These are phyloP conservation scores for Atta texana DNA, from an alignment of 1,140 invertebrate species.

Conservation along the genomic window DNA sequence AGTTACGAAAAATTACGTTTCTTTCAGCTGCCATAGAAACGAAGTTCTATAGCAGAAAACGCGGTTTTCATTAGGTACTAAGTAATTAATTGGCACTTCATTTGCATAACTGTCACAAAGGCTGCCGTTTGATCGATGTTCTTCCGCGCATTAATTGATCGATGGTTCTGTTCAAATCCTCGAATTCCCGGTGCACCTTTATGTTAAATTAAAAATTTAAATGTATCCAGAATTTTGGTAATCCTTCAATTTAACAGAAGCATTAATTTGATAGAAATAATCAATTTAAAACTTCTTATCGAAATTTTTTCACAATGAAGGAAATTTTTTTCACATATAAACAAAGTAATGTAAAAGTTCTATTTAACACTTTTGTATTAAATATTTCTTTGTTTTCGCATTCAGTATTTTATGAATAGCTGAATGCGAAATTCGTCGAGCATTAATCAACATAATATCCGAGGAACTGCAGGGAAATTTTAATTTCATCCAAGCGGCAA, in stretches of 20 bases:
- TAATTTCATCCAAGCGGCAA: neutral
- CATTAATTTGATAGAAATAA: neutral
- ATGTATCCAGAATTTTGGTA: neutral
- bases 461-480: neutral
- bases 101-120: conserved; percentile 65
- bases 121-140: conserved; percentile 59
- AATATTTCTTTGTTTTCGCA: neutral
- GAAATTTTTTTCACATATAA: neutral
- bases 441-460: neutral
- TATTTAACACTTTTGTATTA: neutral
- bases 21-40: conserved; percentile 24
- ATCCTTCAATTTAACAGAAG: conserved; percentile 18
- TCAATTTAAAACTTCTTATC: neutral
- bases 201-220: conserved; percentile 57
- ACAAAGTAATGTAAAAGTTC: neutral
- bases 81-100: conserved; percentile 67
- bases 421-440: neutral
- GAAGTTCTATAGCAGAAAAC: conserved; percentile 23
- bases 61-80: conserved; percentile 58
- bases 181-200: conserved; percentile 31
- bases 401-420: neutral
- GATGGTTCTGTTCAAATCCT: conserved; percentile 54
- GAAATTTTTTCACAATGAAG: neutral
- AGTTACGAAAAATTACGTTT: conserved; percentile 32
- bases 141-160: conserved; percentile 57